Conservation (phyloP, 2,888 invertebrate species). For the Calameuta pallipes region DNA sequence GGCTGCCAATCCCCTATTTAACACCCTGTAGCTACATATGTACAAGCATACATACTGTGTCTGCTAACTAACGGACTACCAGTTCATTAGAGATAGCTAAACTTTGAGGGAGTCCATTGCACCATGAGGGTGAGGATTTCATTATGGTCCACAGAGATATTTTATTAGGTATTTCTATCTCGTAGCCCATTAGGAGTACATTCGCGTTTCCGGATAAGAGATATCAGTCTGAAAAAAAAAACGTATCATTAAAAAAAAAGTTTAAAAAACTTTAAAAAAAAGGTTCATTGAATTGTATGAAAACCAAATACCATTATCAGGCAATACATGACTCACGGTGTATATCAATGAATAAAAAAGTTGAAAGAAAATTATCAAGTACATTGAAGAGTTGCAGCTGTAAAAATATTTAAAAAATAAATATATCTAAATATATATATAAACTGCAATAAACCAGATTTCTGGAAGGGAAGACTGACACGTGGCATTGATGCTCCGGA, state of each 20-base stretch:
- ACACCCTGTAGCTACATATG: background rate
- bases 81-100: constrained; percentile 57
- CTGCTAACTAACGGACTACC: constrained; percentile 50
- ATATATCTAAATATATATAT: background rate
- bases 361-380: too few relatives aligned
- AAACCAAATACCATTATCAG: background rate
- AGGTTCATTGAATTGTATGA: background rate
- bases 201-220: background rate
- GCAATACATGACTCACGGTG: background rate
- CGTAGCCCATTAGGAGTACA: background rate
- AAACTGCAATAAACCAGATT: background rate
- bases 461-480: background rate
- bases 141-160: constrained; percentile 29
- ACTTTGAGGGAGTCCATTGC: constrained; percentile 41
- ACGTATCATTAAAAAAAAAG: too few relatives aligned
- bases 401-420: background rate
- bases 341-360: too few relatives aligned
- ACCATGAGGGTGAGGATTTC: constrained; percentile 44
- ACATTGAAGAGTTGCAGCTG: too few relatives aligned
- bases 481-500: background rate
- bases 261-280: too few relatives aligned
- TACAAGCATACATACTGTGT: background rate
- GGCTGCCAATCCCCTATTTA: background rate
- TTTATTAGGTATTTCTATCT: background rate
- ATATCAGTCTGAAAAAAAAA: background rate